phyloP scores from a whole-genome alignment of 2,113 vertebrate genomes.

The Calypte anna region DNA sequence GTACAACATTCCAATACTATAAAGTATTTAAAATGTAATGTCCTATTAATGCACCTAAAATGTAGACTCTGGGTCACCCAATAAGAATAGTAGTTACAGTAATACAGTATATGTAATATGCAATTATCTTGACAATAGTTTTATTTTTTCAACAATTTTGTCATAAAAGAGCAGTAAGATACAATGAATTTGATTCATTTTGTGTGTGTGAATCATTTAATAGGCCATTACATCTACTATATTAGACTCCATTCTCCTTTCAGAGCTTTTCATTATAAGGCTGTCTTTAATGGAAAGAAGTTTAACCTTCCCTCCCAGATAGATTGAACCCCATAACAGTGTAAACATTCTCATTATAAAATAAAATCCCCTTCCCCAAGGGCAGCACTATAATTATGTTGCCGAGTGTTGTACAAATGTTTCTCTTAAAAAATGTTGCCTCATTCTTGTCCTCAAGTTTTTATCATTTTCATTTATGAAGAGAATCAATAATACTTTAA shows the following conservation, averaged over 20 bases:
- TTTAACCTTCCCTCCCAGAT: conserved; percentile 87
- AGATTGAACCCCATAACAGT: conserved; percentile 86
- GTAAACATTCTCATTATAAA: conserved; percentile 89
- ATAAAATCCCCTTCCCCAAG: conserved; percentile 87
- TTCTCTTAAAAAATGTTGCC: conserved; percentile 81
- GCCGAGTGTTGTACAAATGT: conserved; percentile 77
- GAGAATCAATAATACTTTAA: conserved; percentile 75
- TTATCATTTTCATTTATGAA: conserved; percentile 74
- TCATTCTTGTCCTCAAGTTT: conserved; percentile 78
- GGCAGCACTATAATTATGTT: conserved; percentile 84
- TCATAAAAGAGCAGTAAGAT: conserved; percentile 84
- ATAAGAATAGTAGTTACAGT: conserved; percentile 79
- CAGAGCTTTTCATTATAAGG: conserved; percentile 86
- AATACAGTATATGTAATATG: conserved; percentile 80
- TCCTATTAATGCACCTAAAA: conserved; percentile 83
- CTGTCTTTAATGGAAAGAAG: conserved; percentile 87
- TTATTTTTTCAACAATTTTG: conserved; percentile 86
- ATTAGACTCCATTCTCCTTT: conserved; percentile 84
- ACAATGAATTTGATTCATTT: conserved; percentile 87
- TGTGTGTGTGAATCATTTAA: conserved; percentile 87
- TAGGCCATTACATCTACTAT: conserved; percentile 86
- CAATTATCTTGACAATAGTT: conserved; percentile 86
- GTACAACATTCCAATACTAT: conserved; percentile 76
- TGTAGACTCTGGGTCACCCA: conserved; percentile 79
- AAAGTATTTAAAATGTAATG: conserved; percentile 85